Evolutionary conservation across 2,797 vertebrate genomes (phyloP), one percentile per base, ranked within the genome.

Genomic region (Hipposideros larvatus): DNA sequence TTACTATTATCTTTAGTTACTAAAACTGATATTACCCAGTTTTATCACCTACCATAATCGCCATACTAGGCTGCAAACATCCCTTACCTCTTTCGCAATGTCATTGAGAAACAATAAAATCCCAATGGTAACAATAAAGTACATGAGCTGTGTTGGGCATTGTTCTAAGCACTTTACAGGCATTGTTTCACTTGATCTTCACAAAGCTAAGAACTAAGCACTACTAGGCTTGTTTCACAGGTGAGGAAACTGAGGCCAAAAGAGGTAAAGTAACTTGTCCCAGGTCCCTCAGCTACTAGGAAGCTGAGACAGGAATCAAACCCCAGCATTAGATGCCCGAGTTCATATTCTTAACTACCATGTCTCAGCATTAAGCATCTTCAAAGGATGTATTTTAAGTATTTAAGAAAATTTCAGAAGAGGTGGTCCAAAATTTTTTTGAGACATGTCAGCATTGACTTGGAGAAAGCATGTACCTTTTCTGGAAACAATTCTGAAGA

Each of bases 341-440:
- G 34, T 43, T 63, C 68, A 87, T 26, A 46, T 28, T 46, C 37
- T 87, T 82, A 74, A 82, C 37, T 31, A 43, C 22, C 61, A 11
- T 57, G 24, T 57, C 80, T 78, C 43, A 90, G 68, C 18, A 59
- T 28, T 53, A 28, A 61, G 37, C 22, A 11, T 87, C 95, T 87
- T 82, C 34, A 84, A 91, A 94, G 79, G 28, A 85, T 61, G 59
- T 28, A 7, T 86, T 95, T 92, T 79, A 79, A 87, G 28, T 74
- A 92, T 21, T 93, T 66, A 61, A 71, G 78, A 94, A 78, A 78
- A 92, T 73, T 86, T 80, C 61, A 80, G 68, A 92, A 87, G 71
- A 66, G 37, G 28, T 34, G 9, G 2, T 79, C 43, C 18, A 84
- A 87, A 41, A 11, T 6, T 48, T 71, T 86, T 86, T 77, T 82